Conservation (phyloP, 2,113 vertebrate species). For the Microcebus murinus region DNA sequence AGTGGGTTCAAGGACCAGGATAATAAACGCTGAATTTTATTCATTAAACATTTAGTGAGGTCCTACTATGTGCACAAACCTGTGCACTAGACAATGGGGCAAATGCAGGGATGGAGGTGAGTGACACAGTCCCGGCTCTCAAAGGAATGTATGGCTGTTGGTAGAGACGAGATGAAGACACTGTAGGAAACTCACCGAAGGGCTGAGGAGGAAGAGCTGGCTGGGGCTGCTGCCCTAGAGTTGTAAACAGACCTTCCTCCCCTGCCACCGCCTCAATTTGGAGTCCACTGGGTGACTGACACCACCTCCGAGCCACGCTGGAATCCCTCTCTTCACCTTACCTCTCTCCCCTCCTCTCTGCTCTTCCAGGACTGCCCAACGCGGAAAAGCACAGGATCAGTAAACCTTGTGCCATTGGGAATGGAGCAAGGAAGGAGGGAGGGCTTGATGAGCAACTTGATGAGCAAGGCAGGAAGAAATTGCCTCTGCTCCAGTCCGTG, state of each 20-base stretch:
- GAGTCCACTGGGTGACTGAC: not conserved
- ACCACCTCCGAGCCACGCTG: not conserved
- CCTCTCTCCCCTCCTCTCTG: not conserved
- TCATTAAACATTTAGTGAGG: not conserved
- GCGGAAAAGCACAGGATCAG: not conserved
- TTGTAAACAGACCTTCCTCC: not conserved
- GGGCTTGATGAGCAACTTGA: not conserved
- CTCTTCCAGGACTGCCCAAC: not conserved
- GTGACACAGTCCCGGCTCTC: not conserved
- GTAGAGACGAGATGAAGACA: not conserved
- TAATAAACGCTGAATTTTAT: not conserved
- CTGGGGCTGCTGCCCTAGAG: too few species aligned
- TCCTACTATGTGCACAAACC: not conserved
- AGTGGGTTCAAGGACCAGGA: not conserved
- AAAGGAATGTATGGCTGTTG: not conserved
- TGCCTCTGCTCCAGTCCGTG: not conserved
- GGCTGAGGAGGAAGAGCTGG: not conserved
- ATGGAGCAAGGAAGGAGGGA: not conserved
- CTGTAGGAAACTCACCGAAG: not conserved
- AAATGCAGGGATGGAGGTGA: not conserved
- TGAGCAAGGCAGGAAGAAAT: not conserved
- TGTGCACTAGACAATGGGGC: not conserved
- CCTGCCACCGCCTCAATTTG: not conserved
- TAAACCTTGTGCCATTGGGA: fast-evolving
- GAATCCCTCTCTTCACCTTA: not conserved